Evolutionary conservation across 2,113 vertebrate species (phyloP).

Genomic region (Xenopus borealis): DNA sequence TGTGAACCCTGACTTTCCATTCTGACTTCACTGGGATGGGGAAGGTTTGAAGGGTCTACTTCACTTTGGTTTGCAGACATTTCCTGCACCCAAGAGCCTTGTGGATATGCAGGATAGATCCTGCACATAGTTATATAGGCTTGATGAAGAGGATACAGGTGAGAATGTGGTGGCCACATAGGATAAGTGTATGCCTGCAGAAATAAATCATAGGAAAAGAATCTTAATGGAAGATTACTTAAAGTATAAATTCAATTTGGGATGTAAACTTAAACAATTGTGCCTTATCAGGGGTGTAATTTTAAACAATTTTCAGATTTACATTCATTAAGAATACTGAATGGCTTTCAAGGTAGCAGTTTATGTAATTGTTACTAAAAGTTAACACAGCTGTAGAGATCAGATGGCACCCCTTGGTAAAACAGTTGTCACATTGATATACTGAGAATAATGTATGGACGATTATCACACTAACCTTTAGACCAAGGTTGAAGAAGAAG

Average conservation of each 20-base stretch:
- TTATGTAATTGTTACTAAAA: too few relatives aligned
- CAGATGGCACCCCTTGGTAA: too few relatives aligned
- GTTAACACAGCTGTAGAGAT: too few relatives aligned
- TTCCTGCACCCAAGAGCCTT: constrained; percentile 71
- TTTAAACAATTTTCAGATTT: too few relatives aligned
- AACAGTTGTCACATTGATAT: too few relatives aligned
- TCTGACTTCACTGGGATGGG: constrained; percentile 56
- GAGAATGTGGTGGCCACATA: constrained; percentile 79
- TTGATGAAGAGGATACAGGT: constrained; percentile 84
- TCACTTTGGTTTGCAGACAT: constrained; percentile 58
- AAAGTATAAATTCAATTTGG: too few relatives aligned
- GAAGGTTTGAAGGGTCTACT: constrained; percentile 59
- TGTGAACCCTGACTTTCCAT: constrained; percentile 59
- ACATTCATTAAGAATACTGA: too few relatives aligned
- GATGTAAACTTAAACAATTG: too few relatives aligned
- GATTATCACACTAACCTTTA: constrained; percentile 75
- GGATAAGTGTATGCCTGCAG: constrained; percentile 84
- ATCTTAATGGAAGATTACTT: constrained; percentile 55
- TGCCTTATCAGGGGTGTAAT: too few relatives aligned
- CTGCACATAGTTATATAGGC: constrained; percentile 73
- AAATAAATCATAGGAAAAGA: constrained; percentile 60
- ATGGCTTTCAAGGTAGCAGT: too few relatives aligned
- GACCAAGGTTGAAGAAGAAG: constrained; percentile 94
- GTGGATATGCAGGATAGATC: constrained; percentile 69
- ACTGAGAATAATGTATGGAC: too few relatives aligned